phyloP scores from a whole-genome alignment of 2,888 invertebrate genomes.

The Synanthedon tipuliformis region DNA sequence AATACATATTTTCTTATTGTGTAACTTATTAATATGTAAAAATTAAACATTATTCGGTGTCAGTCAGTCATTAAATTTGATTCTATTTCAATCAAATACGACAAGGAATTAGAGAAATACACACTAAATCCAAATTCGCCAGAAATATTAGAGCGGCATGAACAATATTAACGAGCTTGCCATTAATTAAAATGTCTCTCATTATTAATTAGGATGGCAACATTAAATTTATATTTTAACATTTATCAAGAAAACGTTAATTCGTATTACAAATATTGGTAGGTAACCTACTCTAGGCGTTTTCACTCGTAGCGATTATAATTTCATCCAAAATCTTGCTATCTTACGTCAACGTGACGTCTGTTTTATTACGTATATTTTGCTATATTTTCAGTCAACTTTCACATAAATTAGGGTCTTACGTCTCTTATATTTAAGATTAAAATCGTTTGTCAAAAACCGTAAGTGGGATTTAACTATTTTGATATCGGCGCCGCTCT shows the following conservation, averaged over 20 bases:
- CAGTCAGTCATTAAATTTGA: too few relatives aligned
- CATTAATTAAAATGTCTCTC: neutral
- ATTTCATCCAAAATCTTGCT: constrained; percentile 60
- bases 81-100: too few relatives aligned
- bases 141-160: neutral
- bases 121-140: too few relatives aligned
- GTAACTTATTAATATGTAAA: too few relatives aligned
- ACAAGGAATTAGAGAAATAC: too few relatives aligned
- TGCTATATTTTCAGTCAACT: constrained; percentile 34
- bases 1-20: too few relatives aligned
- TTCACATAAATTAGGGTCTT: constrained; percentile 30
- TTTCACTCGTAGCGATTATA: constrained; percentile 56
- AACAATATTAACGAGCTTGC: neutral
- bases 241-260: constrained; percentile 4
- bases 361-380: constrained; percentile 55
- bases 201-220: constrained; percentile 2
- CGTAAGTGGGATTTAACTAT: constrained; percentile 36
- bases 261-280: constrained; percentile 25
- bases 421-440: constrained; percentile 25
- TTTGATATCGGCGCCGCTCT: constrained; percentile 51
- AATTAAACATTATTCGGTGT: too few relatives aligned
- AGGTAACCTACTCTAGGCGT: constrained; percentile 48
- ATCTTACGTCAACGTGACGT: constrained; percentile 67
- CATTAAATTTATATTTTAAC: neutral
- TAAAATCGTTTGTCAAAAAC: constrained; percentile 28